phyloP scores from a whole-genome alignment of 2,797 vertebrate species.

The Pristis pectinata region DNA sequence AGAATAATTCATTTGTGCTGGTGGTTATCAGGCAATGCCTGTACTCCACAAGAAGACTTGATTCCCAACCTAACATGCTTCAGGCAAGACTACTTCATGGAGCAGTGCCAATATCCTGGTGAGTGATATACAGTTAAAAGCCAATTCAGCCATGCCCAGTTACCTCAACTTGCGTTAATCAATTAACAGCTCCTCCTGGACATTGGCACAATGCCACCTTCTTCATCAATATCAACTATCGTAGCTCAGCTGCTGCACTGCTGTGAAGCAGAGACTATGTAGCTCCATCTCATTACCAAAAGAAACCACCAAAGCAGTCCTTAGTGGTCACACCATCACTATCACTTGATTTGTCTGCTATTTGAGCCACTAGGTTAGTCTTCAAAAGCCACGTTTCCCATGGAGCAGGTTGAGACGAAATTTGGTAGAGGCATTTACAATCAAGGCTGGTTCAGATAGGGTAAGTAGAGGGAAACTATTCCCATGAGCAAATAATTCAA shows the following conservation, averaged over 20 bases:
- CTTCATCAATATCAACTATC: not conserved
- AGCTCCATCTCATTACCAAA: not conserved
- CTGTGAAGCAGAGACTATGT: not conserved
- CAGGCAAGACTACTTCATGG: not conserved
- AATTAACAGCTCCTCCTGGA: not conserved
- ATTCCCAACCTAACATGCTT: not conserved
- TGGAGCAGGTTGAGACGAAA: too few species aligned
- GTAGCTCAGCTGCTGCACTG: not conserved
- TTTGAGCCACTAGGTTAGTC: too few species aligned
- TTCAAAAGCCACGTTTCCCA: too few species aligned
- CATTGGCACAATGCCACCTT: not conserved
- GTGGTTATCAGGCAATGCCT: not conserved
- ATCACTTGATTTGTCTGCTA: not conserved
- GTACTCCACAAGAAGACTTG: not conserved
- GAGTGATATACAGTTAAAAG: too few species aligned
- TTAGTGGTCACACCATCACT: not conserved
- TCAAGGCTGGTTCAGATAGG: too few species aligned
- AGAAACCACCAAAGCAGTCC: not conserved
- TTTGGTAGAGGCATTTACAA: too few species aligned
- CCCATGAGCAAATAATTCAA: too few species aligned
- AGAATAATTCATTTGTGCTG: not conserved
- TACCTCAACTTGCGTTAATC: not conserved
- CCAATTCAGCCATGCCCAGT: not conserved
- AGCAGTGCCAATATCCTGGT: not conserved
- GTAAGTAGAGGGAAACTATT: too few species aligned